These are phyloP conservation scores for Pteropus alecto DNA, from an alignment of 2,113 vertebrate genomes.

Conservation along the genomic window DNA sequence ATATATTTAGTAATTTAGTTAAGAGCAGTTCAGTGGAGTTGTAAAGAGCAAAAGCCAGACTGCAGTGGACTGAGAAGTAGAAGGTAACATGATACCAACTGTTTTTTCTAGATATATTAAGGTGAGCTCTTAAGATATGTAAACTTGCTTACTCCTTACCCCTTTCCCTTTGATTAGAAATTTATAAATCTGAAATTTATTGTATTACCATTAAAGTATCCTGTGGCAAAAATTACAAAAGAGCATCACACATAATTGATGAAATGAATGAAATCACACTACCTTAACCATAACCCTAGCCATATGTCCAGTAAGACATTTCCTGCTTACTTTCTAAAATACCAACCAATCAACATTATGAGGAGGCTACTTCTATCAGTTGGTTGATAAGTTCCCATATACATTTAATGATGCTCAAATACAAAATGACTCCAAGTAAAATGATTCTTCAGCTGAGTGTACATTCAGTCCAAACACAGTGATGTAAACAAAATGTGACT, in stretches of 20 bases:
- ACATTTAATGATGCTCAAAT: not conserved
- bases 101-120: not conserved
- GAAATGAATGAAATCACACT: constrained; percentile 13
- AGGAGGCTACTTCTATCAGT: not conserved
- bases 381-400: not conserved
- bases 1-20: not conserved
- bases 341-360: not conserved
- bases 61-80: not conserved
- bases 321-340: not conserved
- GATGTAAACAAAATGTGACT: not conserved
- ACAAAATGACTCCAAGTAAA: not conserved
- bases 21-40: not conserved
- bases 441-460: not conserved
- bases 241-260: not conserved
- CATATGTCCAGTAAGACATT: not conserved
- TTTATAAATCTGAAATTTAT: not conserved
- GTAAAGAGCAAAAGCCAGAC: not conserved
- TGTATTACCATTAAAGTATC: not conserved
- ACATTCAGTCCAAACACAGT: not conserved
- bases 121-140: not conserved
- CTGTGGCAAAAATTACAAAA: not conserved
- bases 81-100: not conserved
- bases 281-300: not conserved
- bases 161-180: not conserved
- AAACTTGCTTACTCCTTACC: not conserved